These are phyloP conservation scores for Sternotherus odoratus DNA, from an alignment of 2,797 vertebrate genomes.

Conservation along the genomic window DNA sequence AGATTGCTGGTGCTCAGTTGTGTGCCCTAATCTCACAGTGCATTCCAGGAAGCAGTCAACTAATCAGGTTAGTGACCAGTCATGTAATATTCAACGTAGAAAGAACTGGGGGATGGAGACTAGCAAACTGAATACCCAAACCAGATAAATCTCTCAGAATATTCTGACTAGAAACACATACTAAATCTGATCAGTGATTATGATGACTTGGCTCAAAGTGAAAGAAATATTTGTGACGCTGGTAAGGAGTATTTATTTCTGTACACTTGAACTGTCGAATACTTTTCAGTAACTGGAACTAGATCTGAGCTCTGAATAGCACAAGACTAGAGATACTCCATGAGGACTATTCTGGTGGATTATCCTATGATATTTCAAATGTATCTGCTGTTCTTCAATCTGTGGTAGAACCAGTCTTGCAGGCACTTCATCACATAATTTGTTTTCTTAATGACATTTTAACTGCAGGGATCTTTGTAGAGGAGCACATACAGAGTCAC, in stretches of 20 bases:
- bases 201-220: slow-evolving; percentile 34
- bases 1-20: too few species aligned
- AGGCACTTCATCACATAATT: neutral
- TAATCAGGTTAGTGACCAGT: neutral
- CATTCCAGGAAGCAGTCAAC: neutral
- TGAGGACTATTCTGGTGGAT: neutral
- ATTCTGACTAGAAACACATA: neutral
- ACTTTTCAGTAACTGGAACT: neutral
- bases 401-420: neutral
- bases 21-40: too few species aligned
- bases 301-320: neutral
- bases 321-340: neutral
- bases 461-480: neutral
- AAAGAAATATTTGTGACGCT: slow-evolving; percentile 25
- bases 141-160: slow-evolving; percentile 13
- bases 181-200: slow-evolving; percentile 19
- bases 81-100: neutral
- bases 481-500: neutral
- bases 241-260: neutral
- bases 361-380: neutral
- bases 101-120: neutral
- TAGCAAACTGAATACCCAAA: neutral
- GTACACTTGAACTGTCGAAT: slow-evolving; percentile 18
- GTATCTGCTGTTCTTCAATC: neutral
- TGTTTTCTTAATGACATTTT: neutral